These are phyloP conservation scores for Natrix natrix DNA, from an alignment of 2,797 vertebrate species.

Conservation along the genomic window DNA sequence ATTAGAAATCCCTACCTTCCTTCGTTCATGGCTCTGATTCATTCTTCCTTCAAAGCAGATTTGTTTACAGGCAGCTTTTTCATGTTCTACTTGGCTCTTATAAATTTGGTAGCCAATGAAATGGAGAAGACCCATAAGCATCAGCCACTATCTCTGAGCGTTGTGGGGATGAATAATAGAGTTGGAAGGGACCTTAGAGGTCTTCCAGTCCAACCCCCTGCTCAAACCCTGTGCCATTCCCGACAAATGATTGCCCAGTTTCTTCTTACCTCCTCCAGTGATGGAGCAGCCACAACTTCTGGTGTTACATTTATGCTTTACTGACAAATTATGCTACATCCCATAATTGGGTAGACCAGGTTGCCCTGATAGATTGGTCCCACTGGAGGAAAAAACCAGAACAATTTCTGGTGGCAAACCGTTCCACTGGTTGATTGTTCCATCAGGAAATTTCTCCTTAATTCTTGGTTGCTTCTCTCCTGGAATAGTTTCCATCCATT, in stretches of 20 bases:
- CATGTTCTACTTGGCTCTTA: not conserved
- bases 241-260: too few relatives aligned
- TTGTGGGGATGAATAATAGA: not conserved
- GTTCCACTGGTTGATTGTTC: fast-evolving
- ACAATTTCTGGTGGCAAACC: not conserved
- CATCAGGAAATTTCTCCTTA: not conserved
- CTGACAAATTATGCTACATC: too few relatives aligned
- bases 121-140: not conserved
- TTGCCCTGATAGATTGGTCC: too few relatives aligned
- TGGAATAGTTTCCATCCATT: too few relatives aligned
- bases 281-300: too few relatives aligned
- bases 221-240: not conserved
- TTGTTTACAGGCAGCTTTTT: not conserved
- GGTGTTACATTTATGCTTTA: too few relatives aligned
- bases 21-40: not conserved
- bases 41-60: not conserved
- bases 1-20: not conserved
- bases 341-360: too few relatives aligned
- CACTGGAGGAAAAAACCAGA: too few relatives aligned
- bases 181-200: not conserved
- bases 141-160: not conserved
- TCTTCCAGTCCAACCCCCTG: not conserved
- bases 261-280: too few relatives aligned
- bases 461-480: not conserved
- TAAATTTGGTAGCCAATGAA: not conserved